Evolutionary conservation across 2,888 invertebrate genomes (phyloP), one percentile per base, ranked within the genome.

Genomic region (Drosophila aldrichi): DNA sequence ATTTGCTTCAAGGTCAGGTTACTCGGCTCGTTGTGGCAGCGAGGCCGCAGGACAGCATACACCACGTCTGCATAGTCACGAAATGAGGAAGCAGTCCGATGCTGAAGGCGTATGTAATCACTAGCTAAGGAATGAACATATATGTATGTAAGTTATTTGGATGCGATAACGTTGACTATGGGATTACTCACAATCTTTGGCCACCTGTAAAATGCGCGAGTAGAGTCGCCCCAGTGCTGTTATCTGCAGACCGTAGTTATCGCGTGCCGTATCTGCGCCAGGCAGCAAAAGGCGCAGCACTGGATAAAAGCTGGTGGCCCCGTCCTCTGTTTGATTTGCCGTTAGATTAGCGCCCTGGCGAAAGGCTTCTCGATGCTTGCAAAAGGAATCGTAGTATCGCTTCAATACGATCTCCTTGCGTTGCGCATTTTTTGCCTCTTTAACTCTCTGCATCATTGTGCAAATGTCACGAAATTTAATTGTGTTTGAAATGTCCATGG

Each of bases 1-100:
- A 98, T 94, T 66, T 96, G 95, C 25, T 94, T 94, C 36, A 98
- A 93, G 0, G 95, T 95, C 49, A 97, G 91, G 34, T 91, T 92
- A 57, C 94, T 94, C 10, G 92, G 82, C 73, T 61, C 91, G 75
- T 81, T 90, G 49, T 80, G 88, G 29, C 94, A 91, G 70, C 95
- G 94, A 43, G 94, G 94, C 74, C 94, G 95, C 74, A 98, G 92
- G 5, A 97, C 95, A 87, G 94, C 94, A 91, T 95, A 96, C 0
- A 96, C 96, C 22, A 96, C 95, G 75, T 96, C 96, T 0, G 97
- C 97, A 93, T 98, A 98, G 92, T 98, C 98, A 74, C 94, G 95
- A 38, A 74, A 70, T 2, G 82, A 67, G 18, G 79, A 81, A 48
- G 79, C 81, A 7, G 70, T 87, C 0, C 88, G 86, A 32, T 90